phyloP scores from a whole-genome alignment of 2,888 invertebrate species.

The Dolichomitus sp. region DNA sequence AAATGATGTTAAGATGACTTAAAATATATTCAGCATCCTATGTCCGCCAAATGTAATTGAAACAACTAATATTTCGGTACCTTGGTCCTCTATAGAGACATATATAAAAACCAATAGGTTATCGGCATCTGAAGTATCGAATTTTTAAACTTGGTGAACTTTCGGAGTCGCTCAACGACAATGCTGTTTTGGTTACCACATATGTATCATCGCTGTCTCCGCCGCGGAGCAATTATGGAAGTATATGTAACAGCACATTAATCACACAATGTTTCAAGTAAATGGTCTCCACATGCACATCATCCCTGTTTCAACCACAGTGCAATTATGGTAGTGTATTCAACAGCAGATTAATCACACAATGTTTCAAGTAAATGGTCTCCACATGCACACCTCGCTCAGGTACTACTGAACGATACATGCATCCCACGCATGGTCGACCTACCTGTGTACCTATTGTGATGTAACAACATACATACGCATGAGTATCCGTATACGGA shows the following conservation, averaged over 20 bases:
- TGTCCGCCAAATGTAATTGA: too few relatives aligned
- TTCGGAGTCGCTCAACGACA: conserved; percentile 20
- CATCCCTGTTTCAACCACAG: not conserved
- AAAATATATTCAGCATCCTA: too few relatives aligned
- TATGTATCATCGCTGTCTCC: not conserved
- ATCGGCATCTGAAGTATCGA: not conserved
- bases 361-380: conserved; percentile 33
- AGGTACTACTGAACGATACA: conserved; percentile 31
- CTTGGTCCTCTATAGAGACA: too few relatives aligned
- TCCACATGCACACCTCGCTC: not conserved
- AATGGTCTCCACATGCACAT: conserved; percentile 14
- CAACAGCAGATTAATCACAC: conserved; percentile 21
- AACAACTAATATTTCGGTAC: too few relatives aligned
- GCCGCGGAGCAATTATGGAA: not conserved
- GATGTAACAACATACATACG: conserved; percentile 14
- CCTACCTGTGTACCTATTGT: conserved; percentile 17
- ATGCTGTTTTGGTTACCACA: not conserved
- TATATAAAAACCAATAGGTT: too few relatives aligned
- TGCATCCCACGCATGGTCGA: conserved; percentile 23
- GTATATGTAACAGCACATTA: conserved; percentile 18
- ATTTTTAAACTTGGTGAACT: conserved; percentile 11
- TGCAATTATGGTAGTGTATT: conserved; percentile 4
- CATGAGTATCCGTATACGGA: conserved; percentile 13
- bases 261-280: conserved; percentile 33
- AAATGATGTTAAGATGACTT: too few relatives aligned